Percentiles rank a stretch among this genome's conserved stretches.
phyloP scores from a whole-genome alignment of 2,888 invertebrate genomes.

The Antheraea assamensis region DNA sequence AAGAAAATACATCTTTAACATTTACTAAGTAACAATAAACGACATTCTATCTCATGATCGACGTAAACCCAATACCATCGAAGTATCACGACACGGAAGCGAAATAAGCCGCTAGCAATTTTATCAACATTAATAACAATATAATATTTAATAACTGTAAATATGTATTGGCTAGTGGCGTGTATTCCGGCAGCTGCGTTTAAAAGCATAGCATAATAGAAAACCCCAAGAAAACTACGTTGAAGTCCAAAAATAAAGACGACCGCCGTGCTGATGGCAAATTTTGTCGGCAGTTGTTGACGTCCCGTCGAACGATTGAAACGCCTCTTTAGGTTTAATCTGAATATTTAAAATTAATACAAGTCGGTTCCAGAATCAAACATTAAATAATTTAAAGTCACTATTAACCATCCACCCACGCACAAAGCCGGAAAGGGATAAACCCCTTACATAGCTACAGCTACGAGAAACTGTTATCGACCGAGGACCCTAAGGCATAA shows the following conservation, averaged over 20 bases:
- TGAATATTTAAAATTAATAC: too few species aligned
- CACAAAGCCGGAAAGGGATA: background rate
- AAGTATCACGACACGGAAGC: slow-evolving; percentile 46
- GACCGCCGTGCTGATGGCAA: too few species aligned
- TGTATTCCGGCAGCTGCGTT: too few species aligned
- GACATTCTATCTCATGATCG: slow-evolving; percentile 28
- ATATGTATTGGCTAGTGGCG: too few species aligned
- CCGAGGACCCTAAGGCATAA: slow-evolving; percentile 4
- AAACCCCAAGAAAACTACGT: too few species aligned
- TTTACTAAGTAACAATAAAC: slow-evolving; percentile 63
- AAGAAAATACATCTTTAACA: slow-evolving; percentile 22
- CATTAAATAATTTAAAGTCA: background rate
- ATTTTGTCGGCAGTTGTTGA: too few species aligned
- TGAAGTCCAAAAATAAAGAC: too few species aligned
- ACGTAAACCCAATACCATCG: slow-evolving; percentile 36
- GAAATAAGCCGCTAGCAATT: slow-evolving; percentile 38
- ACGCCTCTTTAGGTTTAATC: too few species aligned
- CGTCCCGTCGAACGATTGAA: too few species aligned
- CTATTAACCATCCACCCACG: background rate
- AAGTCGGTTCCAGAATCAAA: background rate
- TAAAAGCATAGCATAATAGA: too few species aligned
- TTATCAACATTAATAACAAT: too few species aligned
- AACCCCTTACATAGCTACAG: background rate
- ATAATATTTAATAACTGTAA: too few species aligned
- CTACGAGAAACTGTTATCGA: background rate